These are phyloP conservation scores for Leguminivora glycinivorella DNA, from an alignment of 1,140 invertebrate species.

Conservation along the genomic window DNA sequence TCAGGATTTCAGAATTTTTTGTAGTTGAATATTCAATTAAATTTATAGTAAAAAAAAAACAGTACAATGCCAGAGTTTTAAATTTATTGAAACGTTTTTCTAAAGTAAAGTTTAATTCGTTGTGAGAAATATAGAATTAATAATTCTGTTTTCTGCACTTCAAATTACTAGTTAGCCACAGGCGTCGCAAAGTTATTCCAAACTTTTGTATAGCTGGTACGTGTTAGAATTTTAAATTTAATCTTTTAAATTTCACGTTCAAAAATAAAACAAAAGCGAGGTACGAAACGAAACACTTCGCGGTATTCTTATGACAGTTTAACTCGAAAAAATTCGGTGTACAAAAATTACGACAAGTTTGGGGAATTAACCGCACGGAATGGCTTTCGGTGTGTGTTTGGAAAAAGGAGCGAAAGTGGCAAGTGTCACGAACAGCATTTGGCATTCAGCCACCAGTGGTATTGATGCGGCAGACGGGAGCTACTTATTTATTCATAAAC, in stretches of 20 bases:
- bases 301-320: conserved; percentile 28
- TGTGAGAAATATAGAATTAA: conserved; percentile 10
- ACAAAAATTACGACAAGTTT: conserved; percentile 28
- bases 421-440: conserved; percentile 74
- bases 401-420: conserved; percentile 70
- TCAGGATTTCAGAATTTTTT: too few relatives aligned
- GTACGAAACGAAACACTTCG: conserved; percentile 27
- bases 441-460: conserved; percentile 64
- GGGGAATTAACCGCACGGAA: conserved; percentile 66
- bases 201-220: conserved; percentile 27
- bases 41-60: neutral
- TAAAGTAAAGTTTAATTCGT: neutral
- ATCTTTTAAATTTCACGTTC: conserved; percentile 12
- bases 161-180: conserved; percentile 24
- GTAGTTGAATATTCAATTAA: too few relatives aligned
- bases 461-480: conserved; percentile 71
- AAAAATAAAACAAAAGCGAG: conserved; percentile 22
- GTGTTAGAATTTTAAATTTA: conserved; percentile 27
- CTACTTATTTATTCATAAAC: conserved; percentile 74
- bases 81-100: neutral
- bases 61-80: neutral
- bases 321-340: conserved; percentile 19
- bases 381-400: conserved; percentile 53
- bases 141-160: conserved; percentile 8
- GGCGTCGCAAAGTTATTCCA: conserved; percentile 24